A percentile compares a stretch with the other conserved stretches of the same genome.
phyloP scores from a whole-genome alignment of 1,140 invertebrate genomes.

The Platyura marginata region DNA sequence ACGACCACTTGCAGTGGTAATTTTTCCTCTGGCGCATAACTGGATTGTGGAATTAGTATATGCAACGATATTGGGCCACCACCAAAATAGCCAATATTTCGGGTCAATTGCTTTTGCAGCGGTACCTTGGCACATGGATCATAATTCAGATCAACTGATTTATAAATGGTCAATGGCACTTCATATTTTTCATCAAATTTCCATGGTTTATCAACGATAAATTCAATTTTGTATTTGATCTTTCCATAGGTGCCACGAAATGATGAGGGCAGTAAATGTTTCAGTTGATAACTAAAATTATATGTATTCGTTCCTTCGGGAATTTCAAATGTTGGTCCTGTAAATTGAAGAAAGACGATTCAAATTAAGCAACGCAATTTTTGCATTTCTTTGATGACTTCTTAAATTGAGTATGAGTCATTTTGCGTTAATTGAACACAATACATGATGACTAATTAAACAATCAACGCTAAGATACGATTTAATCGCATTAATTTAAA shows the following conservation, averaged over 20 bases:
- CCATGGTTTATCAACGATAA: conserved; percentile 19
- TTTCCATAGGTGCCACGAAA: conserved; percentile 19
- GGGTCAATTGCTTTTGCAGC: conserved; percentile 14
- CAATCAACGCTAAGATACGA: not conserved
- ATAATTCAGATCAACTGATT: conserved; percentile 13
- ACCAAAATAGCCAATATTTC: conserved; percentile 13
- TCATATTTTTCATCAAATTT: conserved; percentile 19
- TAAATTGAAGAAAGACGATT: not conserved
- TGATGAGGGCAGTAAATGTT: conserved; percentile 14
- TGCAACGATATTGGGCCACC: conserved; percentile 19
- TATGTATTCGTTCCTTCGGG: conserved; percentile 18
- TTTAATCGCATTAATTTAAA: not conserved
- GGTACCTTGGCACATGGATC: conserved; percentile 11
- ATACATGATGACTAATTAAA: not conserved
- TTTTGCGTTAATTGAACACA: not conserved
- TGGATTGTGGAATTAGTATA: conserved; percentile 15
- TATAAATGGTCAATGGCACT: conserved; percentile 17
- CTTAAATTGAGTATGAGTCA: not conserved
- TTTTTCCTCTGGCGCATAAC: conserved; percentile 17
- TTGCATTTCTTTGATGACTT: not conserved
- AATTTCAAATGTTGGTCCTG: conserved; percentile 4
- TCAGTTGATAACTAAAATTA: conserved; percentile 13
- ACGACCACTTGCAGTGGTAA: conserved; percentile 20
- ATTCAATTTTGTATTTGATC: conserved; percentile 22
- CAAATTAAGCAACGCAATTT: not conserved